Evolutionary conservation across 2,888 invertebrate genomes (phyloP).

Genomic region (Ormyrus thymus): DNA sequence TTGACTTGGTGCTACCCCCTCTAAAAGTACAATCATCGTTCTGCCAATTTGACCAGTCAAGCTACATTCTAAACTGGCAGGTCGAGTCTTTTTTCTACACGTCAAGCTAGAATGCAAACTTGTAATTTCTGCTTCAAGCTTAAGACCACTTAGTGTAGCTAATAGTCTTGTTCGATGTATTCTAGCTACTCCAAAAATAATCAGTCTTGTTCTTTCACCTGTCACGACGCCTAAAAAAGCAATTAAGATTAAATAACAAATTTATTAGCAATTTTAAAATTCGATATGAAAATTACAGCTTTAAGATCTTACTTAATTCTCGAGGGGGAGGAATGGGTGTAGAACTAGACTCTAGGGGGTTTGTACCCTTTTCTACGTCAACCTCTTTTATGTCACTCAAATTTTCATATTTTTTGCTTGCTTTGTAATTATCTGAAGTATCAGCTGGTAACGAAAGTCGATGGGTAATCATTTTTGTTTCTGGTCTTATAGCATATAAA

Average conservation of each 20-base stretch:
- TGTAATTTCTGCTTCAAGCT: constrained; percentile 95
- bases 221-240: constrained; percentile 74
- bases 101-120: constrained; percentile 93
- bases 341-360: constrained; percentile 72
- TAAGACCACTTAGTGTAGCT: constrained; percentile 94
- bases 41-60: constrained; percentile 93
- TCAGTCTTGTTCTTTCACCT: constrained; percentile 83
- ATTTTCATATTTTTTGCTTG: constrained; percentile 78
- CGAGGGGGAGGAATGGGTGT: constrained; percentile 73
- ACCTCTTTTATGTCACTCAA: constrained; percentile 78
- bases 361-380: constrained; percentile 78
- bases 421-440: constrained; percentile 82
- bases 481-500: constrained; percentile 95
- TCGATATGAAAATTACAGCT: neutral
- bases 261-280: neutral
- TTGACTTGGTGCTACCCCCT: constrained; percentile 92
- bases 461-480: constrained; percentile 93
- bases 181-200: constrained; percentile 91
- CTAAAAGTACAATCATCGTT: constrained; percentile 93
- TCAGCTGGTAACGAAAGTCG: constrained; percentile 85
- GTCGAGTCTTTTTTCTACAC: constrained; percentile 89
- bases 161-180: constrained; percentile 90
- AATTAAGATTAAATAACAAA: too few species aligned
- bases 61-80: constrained; percentile 84
- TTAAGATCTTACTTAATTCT: constrained; percentile 72